These are phyloP conservation scores for Crambe crambe DNA, from an alignment of 37 sponge, comb jelly and placozoan genomes.

Conservation along the genomic window DNA sequence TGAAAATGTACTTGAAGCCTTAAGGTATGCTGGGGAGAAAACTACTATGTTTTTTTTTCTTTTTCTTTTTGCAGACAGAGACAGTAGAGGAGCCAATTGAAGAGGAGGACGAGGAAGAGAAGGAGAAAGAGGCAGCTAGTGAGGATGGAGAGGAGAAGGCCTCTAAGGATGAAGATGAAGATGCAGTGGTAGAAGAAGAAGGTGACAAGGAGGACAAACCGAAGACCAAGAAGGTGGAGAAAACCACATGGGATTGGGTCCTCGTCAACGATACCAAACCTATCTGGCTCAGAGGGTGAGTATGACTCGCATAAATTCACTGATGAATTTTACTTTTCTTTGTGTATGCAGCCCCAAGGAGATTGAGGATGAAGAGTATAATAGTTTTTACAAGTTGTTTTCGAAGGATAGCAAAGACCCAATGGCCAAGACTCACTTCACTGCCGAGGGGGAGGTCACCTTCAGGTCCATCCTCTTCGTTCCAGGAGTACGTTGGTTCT, in stretches of 20 bases:
- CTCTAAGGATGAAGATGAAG: conserved; percentile 73
- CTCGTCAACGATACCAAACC: conserved; percentile 95
- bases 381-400: conserved; percentile 90
- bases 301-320: not conserved
- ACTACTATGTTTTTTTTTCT: not conserved
- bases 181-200: conserved; percentile 60
- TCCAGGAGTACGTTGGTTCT: conserved; percentile 66
- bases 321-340: not conserved
- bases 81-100: conserved; percentile 92
- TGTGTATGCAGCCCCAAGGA: conserved; percentile 79
- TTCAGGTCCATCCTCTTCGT: conserved; percentile 95
- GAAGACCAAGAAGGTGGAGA: conserved; percentile 96
- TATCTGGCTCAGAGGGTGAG: conserved; percentile 88
- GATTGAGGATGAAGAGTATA: conserved; percentile 89
- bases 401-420: conserved; percentile 88
- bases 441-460: conserved; percentile 98
- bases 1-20: too few relatives aligned
- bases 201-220: conserved; percentile 90
- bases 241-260: conserved; percentile 99
- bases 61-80: conserved; percentile 51
- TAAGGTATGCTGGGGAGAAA: not conserved
- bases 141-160: conserved; percentile 64
- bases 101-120: conserved; percentile 62
- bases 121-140: conserved; percentile 74
- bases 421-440: conserved; percentile 94